These are phyloP conservation scores for Sarcophaga carnaria DNA, from an alignment of 2,888 invertebrate genomes.

Conservation along the genomic window DNA sequence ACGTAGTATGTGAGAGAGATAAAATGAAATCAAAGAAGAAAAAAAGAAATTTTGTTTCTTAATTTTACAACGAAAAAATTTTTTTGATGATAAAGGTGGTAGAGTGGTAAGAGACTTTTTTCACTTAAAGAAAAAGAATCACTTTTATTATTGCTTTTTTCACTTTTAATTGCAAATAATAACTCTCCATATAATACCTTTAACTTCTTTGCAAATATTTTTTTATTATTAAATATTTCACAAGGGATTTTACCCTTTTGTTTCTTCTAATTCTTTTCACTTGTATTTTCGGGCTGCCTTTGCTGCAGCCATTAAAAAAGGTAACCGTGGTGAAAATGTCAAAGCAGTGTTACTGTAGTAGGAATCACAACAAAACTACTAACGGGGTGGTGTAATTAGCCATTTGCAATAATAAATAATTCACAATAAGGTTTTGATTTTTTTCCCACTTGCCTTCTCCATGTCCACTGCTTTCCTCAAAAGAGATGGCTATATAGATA, in stretches of 20 bases:
- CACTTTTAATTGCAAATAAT: not conserved
- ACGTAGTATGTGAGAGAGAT: slow-evolving; percentile 41
- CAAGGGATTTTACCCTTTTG: not conserved
- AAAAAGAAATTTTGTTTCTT: slow-evolving; percentile 46
- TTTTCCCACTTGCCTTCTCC: slow-evolving; percentile 27
- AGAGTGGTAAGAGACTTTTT: not conserved
- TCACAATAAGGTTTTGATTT: slow-evolving; percentile 60
- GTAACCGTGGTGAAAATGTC: slow-evolving; percentile 69
- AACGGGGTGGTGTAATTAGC: slow-evolving; percentile 51
- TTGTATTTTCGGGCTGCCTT: slow-evolving; percentile 56
- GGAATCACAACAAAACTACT: slow-evolving; percentile 52
- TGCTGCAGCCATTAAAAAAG: slow-evolving; percentile 60
- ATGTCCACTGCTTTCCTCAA: not conserved
- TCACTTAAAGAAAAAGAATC: not conserved
- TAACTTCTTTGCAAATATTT: not conserved
- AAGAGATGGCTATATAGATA: slow-evolving; percentile 40
- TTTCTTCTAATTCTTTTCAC: slow-evolving; percentile 33
- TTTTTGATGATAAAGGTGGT: slow-evolving; percentile 1
- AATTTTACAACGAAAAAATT: slow-evolving; percentile 1
- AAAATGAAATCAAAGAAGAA: slow-evolving; percentile 18
- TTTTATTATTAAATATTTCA: slow-evolving; percentile 22
- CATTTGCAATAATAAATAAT: slow-evolving; percentile 31
- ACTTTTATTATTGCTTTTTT: slow-evolving; percentile 19
- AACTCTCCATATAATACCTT: not conserved
- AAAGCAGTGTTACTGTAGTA: slow-evolving; percentile 40